Evolutionary conservation across 2,113 vertebrate species (phyloP).

Genomic region (Tyto alba): DNA sequence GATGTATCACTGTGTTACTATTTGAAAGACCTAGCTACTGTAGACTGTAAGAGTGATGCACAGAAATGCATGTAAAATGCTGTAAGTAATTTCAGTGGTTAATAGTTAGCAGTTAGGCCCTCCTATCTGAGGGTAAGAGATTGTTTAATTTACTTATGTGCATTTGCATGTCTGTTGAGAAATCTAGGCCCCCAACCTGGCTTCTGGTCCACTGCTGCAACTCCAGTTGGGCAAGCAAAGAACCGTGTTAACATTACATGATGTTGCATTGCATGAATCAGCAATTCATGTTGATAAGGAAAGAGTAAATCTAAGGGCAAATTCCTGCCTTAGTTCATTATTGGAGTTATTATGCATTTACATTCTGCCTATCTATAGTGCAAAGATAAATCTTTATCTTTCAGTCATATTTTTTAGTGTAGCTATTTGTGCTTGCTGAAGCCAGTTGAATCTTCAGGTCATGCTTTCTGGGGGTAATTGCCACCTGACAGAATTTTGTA

Average conservation of each 20-base stretch:
- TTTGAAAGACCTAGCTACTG: not conserved
- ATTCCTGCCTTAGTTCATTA: not conserved
- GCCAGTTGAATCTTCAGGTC: not conserved
- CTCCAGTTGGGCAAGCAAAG: not conserved
- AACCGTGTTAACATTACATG: accelerated
- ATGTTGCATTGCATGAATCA: not conserved
- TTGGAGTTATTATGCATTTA: not conserved
- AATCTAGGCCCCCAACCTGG: not conserved
- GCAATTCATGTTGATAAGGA: not conserved
- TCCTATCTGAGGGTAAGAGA: not conserved
- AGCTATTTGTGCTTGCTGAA: not conserved
- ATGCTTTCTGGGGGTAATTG: not conserved
- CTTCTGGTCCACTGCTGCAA: not conserved
- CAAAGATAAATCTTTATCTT: not conserved
- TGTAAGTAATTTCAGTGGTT: not conserved
- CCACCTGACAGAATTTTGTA: not conserved
- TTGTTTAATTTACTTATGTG: not conserved
- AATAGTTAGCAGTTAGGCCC: not conserved
- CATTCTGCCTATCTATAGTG: not conserved
- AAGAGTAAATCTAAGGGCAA: not conserved
- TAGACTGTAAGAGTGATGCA: not conserved
- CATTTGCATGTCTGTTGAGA: not conserved
- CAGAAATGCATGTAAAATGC: not conserved
- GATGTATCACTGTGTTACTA: not conserved
- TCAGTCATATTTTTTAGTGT: not conserved